phyloP scores from a whole-genome alignment of 92 coral and sea anemone genomes.

The Paramuricea clavata region DNA sequence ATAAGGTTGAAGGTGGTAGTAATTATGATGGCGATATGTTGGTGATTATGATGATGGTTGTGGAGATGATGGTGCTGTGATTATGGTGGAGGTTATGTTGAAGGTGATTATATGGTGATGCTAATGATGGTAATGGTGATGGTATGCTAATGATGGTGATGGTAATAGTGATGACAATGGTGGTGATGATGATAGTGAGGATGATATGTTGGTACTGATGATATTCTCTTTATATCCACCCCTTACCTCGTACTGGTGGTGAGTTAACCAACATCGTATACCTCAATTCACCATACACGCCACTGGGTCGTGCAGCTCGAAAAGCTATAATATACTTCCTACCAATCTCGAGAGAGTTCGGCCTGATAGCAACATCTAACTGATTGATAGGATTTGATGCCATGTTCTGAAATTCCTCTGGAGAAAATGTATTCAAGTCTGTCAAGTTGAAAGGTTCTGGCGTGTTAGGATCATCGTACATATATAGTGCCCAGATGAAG shows the following conservation, averaged over 20 bases:
- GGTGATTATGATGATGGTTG: too few species aligned
- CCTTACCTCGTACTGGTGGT: slow-evolving; percentile 79
- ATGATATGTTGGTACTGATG: too few species aligned
- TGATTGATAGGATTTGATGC: slow-evolving; percentile 47
- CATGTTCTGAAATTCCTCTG: slow-evolving; percentile 36
- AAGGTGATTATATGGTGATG: too few species aligned
- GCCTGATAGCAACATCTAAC: slow-evolving; percentile 68
- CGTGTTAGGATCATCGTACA: slow-evolving; percentile 34
- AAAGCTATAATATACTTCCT: slow-evolving; percentile 57
- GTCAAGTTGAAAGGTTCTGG: slow-evolving; percentile 48
- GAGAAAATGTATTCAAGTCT: slow-evolving; percentile 14
- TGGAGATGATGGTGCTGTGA: too few species aligned
- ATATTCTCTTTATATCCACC: background rate
- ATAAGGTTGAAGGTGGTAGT: too few species aligned
- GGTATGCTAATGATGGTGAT: too few species aligned
- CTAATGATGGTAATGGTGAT: too few species aligned
- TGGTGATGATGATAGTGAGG: too few species aligned
- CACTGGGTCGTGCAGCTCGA: slow-evolving; percentile 67
- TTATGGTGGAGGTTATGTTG: too few species aligned
- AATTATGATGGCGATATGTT: too few species aligned
- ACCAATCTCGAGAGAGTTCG: slow-evolving; percentile 29
- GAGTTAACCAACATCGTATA: slow-evolving; percentile 70
- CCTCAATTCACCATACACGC: slow-evolving; percentile 74
- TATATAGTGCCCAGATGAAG: slow-evolving; percentile 67
- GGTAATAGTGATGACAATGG: too few species aligned